Base-by-base conservation (phyloP, 2,113 vertebrate species). In the Oxyura jamaicensis region DNA sequence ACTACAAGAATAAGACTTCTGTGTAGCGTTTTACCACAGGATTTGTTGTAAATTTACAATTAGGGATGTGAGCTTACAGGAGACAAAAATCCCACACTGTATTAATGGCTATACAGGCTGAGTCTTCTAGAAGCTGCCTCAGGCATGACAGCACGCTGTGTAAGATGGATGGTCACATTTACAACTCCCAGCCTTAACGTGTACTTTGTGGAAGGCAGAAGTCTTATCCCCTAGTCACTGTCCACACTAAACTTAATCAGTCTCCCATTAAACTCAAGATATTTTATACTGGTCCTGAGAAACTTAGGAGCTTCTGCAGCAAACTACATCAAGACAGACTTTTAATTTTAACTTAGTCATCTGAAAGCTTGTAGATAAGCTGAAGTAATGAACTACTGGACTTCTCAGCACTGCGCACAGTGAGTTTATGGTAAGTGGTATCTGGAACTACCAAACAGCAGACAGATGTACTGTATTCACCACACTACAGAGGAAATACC, bases 181-280 rank as follows among this genome's bases (percentile, higher is more conserved):
- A 18, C 65, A 74, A 53, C 0, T 11, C 19, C 6, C 29, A 83
- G 28, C 28, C 68, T 77, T 35, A 6, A 36, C 1, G 1, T 0
- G 2, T 1, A 7, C 15, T n/a, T 56, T 10, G 13, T 19, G 13
- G 6, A 44, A 81, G 39, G 59, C 29, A 7, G 1, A 58, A 68
- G 13, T 35, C 29, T 33, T 42, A 56, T 3, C 55, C 5, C 5
- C 35, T 59, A 83, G n/a, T 59, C 41, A 75, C 13, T 42, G 36
- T 50, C 74, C 62, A 29, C 8, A 14, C 13, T 11, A 7, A 19
- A n/a, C 20, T 63, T 7, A 74, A 48, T 17, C 39, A 86, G 19
- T 22, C 8, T 41, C 52, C 31, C 52, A 41, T 4, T 33, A 26
- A 50, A 29, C 36, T 13, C 22, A 6, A 20, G 20, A 19, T 9